Evolutionary conservation across 2,113 vertebrate genomes (phyloP).

Genomic region (Passer domesticus): DNA sequence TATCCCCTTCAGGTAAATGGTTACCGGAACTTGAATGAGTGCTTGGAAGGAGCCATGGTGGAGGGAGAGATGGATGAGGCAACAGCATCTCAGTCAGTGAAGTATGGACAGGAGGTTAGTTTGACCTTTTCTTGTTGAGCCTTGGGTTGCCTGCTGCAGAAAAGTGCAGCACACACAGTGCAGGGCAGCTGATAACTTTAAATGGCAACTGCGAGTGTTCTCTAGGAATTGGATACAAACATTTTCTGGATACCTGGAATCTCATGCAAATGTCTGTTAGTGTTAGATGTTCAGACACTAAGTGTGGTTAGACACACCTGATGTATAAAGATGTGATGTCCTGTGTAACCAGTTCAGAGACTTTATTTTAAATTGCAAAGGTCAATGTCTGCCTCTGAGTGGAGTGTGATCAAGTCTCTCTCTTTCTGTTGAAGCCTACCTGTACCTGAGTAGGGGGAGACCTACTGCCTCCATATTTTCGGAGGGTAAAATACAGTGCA

Average conservation of each 20-base stretch:
- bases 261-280: neutral
- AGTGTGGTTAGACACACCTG: neutral
- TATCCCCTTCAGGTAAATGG: constrained; percentile 97
- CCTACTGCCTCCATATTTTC: constrained; percentile 74
- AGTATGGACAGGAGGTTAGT: constrained; percentile 88
- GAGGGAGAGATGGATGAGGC: constrained; percentile 88
- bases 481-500: constrained; percentile 77
- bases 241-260: neutral
- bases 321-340: neutral
- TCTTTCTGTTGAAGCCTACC: constrained; percentile 76
- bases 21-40: constrained; percentile 90
- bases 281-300: neutral
- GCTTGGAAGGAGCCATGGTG: constrained; percentile 94
- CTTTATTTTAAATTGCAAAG: constrained; percentile 23
- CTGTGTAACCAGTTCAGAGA: neutral
- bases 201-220: neutral
- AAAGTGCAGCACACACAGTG: neutral
- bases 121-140: neutral
- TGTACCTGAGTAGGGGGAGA: constrained; percentile 74
- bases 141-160: neutral
- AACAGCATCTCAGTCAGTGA: constrained; percentile 74
- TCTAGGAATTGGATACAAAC: neutral
- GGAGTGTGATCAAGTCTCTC: constrained; percentile 72
- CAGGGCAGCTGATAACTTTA: neutral
- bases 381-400: constrained; percentile 41